Evolutionary conservation across 2,113 vertebrate genomes (phyloP).

Genomic region (Poicephalus meyeri): DNA sequence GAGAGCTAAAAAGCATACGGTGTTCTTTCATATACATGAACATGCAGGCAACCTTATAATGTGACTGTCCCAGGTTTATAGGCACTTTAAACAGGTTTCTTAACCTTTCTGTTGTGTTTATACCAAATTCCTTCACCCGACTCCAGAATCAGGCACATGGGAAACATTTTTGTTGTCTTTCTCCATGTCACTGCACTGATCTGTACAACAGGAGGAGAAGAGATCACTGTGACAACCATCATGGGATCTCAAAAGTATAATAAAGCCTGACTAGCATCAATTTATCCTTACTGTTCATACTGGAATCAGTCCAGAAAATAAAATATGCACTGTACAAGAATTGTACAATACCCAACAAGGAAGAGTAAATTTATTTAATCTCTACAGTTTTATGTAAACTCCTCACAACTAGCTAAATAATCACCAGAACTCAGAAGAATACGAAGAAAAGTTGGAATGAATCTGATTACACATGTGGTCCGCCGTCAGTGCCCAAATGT

Average conservation of each 20-base stretch:
- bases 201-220: not conserved
- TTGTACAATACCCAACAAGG: not conserved
- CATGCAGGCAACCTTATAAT: not conserved
- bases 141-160: not conserved
- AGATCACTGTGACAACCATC: not conserved
- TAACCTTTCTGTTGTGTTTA: not conserved
- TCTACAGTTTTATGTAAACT: not conserved
- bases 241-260: not conserved
- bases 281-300: not conserved
- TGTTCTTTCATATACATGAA: not conserved
- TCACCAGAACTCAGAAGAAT: not conserved
- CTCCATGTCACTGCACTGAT: not conserved
- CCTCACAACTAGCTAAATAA: not conserved
- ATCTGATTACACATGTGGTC: not conserved
- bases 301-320: not conserved
- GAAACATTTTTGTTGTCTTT: not conserved
- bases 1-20: not conserved
- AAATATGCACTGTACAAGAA: not conserved
- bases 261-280: not conserved
- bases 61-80: not conserved
- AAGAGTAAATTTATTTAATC: not conserved
- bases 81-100: not conserved
- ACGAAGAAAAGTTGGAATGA: not conserved
- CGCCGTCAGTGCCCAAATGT: not conserved
- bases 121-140: accelerated